Evolutionary conservation across 2,888 invertebrate species (phyloP), one percentile per base, ranked within the genome.

Genomic region (Drosophila demipolita): DNA sequence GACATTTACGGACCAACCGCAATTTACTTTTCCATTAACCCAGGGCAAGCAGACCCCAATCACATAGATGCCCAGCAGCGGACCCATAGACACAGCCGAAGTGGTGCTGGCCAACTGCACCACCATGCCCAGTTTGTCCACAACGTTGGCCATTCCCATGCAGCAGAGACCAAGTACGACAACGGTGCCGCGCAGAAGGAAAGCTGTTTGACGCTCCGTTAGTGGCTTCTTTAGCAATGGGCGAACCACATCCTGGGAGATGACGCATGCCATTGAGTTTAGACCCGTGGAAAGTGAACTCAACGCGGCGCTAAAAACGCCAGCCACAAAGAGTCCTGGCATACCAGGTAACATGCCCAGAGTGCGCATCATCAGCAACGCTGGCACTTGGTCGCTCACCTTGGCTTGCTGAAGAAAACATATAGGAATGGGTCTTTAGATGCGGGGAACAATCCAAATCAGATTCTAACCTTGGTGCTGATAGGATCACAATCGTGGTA

Each of bases 221-320:
- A 95, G 88, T 32, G 95, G 93, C 72, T 94, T 95, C 59, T 95
- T 93, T 77, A 95, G 94, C 58, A 86, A 20, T 0, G 96, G 96
- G 79, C 96, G 96, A 86, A 96, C 95, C 87, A 97, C 94, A 90
- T 97, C 97, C 93, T 97, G 96, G 40, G 96, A 94, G 49, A 97
- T 95, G 0, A 97, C 96, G 11, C 96, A 97, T 2, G 97, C 95
- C 95, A 97, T 95, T 0, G 97, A 96, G 88, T 97, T 97, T 0
- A 97, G 93, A 0, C 96, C 96, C 15, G 97, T 97, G 0, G 97
- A 97, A 91, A 97, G 94, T 0, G 97, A 96, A 91, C 97, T 97
- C 45, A 98, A 93, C 1, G 98, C 97, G 11, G 98, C 98, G 93
- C 98, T 97, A 89, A 98, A 98, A 33, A 98, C 96, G 7, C 98